A percentile compares a stretch with the other conserved stretches of the same genome.
Evolutionary conservation across 2,113 vertebrate species (phyloP).

Genomic region (Eidolon helvum): DNA sequence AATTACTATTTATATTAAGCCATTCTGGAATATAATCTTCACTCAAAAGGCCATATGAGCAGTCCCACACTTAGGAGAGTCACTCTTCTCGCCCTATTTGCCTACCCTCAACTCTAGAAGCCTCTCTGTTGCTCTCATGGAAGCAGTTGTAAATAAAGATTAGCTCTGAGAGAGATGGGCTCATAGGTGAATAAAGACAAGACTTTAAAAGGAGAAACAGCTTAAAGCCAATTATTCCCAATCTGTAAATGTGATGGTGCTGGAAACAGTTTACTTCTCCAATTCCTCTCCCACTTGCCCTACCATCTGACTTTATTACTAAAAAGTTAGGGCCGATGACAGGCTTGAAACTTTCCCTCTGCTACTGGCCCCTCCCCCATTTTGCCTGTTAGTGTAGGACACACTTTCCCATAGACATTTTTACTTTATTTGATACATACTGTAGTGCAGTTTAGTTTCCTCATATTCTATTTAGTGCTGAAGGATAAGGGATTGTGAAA

Average conservation of each 20-base stretch:
- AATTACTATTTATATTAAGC: not conserved
- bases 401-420: not conserved
- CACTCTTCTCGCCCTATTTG: not conserved
- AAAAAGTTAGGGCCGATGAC: not conserved
- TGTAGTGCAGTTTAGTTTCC: not conserved
- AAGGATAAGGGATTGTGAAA: not conserved
- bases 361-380: not conserved
- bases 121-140: not conserved
- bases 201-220: not conserved
- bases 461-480: not conserved
- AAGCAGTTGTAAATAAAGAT: not conserved
- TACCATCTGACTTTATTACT: not conserved
- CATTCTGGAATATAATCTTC: not conserved
- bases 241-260: not conserved
- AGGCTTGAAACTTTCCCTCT: not conserved
- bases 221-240: not conserved
- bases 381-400: not conserved
- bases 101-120: not conserved
- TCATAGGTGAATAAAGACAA: slow-evolving; percentile 3
- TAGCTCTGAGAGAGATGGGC: not conserved
- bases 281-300: not conserved
- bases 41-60: not conserved
- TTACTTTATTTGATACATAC: not conserved
- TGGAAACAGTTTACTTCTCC: not conserved
- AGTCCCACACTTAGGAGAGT: not conserved